Evolutionary conservation across 1,140 invertebrate species (phyloP), one percentile per base, ranked within the genome.

Genomic region (Drosophila teissieri): DNA sequence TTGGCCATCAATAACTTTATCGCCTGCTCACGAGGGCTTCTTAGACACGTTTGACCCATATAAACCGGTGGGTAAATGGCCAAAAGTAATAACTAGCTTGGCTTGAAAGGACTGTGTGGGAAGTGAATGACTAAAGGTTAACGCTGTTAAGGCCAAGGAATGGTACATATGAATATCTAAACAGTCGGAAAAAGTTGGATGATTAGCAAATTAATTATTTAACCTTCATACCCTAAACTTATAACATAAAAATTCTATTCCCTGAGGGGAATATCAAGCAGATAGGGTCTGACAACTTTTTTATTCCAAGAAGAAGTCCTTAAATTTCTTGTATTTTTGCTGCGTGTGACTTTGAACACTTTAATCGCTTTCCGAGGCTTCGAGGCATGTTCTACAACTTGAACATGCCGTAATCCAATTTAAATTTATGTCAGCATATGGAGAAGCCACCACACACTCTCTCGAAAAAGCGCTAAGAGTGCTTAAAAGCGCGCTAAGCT

Each of bases 1-100:
- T 31, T 54, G 11, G 45, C 73, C 54, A 78, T 78, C 78, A 86
- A 88, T 88, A 85, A 78, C 78, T 75, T 78, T 72, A 80, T 85
- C 72, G 62, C 58, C 70, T 69, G 64, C 60, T 65, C 58, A 45
- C 57, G 52, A 70, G 58, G 58, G 51, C 58, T 78, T 15, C 37
- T 52, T 40, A 72, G 60, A 81, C 78, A 70, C 78, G 74, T 76
- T 24, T 86, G 83, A 86, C 83, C 83, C 49, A 61, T 57, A 44
- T 46, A 37, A 24, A 15, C 49, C 48, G 31, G 51, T 14, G 40
- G 31, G 17, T 46, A 31, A 42, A 69, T 55, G 65, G 62, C 52
- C 42, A 51, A 73, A 73, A 79, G 37, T 52, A 75, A 78, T 74
- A 81, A 64, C 68, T 69, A 51, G n/a, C 12, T 39, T 51, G 68